Base-by-base conservation (phyloP, 37 sponge, comb jelly and placozoan species). In the Beroe forskalii region DNA sequence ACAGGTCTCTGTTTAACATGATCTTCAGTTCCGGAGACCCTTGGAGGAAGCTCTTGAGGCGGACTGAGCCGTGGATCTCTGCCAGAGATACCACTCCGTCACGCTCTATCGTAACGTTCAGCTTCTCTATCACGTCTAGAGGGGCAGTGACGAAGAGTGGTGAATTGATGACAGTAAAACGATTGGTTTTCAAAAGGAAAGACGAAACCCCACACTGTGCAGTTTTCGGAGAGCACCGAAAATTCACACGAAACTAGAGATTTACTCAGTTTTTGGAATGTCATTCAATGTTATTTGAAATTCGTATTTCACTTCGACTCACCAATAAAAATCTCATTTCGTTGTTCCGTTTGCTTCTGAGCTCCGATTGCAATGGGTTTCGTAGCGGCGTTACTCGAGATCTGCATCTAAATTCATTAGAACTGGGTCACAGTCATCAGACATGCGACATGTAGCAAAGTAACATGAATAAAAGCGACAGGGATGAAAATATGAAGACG, bases 301-400 rank as follows among this genome's bases (percentile, higher is more conserved):
- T n/a, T n/a, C n/a, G n/a, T n/a, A n/a, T n/a, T n/a, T n/a, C n/a
- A n/a, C n/a, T n/a, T n/a, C n/a, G 12, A 48, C 55, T 48, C 12
- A 69, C 72, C 72, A 14, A 69, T 69, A 36, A 69, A 69, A 35
- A 69, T 69, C 72, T 69, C 72, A 32, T 69, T 69, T 69, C 72
- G 35, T 36, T 69, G 33, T 37, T 69, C 72, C 4, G 72, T 69
- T 37, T 69, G 72, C 38, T 69, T 69, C 72, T 69, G 72, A 36
- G 72, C 38, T 3, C 72, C 72, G 32, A 69, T 69, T 6, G 72
- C 72, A 9, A 69, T 27, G 19, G 72, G 72, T 69, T 69, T 69
- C 17, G 72, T 69, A 6, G 72, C 72, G 32, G 72, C 72, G 72
- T 69, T 69, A 35, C 72, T 69, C 2, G 37, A 35, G 3, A 69